These are phyloP conservation scores for Macroramphosus scolopax DNA, from an alignment of 2,797 vertebrate genomes.

Conservation along the genomic window DNA sequence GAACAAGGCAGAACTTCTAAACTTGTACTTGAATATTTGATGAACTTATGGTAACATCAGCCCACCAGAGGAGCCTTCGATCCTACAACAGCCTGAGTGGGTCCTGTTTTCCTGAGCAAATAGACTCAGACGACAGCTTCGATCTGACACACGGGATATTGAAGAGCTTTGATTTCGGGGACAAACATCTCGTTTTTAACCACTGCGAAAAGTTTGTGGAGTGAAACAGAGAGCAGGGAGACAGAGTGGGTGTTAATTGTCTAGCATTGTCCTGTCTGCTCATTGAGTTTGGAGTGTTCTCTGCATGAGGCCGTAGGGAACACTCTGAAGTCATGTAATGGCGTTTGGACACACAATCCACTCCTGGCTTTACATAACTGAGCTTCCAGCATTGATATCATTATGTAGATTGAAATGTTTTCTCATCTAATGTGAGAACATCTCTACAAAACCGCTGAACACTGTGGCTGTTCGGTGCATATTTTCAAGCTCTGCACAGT, in stretches of 20 bases:
- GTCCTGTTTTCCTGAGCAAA: constrained; percentile 17
- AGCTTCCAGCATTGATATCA: constrained; percentile 22
- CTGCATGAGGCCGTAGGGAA: constrained; percentile 18
- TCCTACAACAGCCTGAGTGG: constrained; percentile 8
- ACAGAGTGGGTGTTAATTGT: constrained; percentile 40
- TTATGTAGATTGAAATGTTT: constrained; percentile 39
- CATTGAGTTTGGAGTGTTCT: constrained; percentile 23
- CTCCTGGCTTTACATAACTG: constrained; percentile 46
- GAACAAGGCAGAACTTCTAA: constrained; percentile 40
- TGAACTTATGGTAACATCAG: constrained; percentile 37
- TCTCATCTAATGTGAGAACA: constrained; percentile 4
- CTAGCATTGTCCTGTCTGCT: constrained; percentile 27
- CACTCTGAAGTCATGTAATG: constrained; percentile 28
- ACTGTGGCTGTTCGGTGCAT: too few species aligned
- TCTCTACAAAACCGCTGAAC: too few species aligned
- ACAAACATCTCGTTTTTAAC: background rate
- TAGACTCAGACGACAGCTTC: constrained; percentile 2
- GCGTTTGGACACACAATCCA: constrained; percentile 15
- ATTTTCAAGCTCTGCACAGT: too few species aligned
- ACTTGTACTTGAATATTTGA: constrained; percentile 54
- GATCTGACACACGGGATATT: background rate
- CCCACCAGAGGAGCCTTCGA: constrained; percentile 26
- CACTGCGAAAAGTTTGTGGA: background rate
- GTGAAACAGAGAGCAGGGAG: background rate
- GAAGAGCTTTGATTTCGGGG: constrained; percentile 1